phyloP scores from a whole-genome alignment of 1,140 invertebrate species.

The Drosophila nigrodunni region DNA sequence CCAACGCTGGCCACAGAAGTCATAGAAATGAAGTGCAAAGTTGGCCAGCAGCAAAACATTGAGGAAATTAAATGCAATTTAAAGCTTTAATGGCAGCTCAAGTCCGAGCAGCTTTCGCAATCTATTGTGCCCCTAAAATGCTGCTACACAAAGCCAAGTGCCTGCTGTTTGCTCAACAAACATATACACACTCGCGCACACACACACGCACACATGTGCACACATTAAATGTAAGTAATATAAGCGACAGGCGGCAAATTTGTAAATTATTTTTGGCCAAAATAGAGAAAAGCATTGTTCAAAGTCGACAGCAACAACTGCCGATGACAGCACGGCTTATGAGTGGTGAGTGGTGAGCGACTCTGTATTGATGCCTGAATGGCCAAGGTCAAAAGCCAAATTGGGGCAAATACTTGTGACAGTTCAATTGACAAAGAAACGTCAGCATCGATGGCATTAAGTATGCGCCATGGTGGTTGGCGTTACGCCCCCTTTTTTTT shows the following conservation, averaged over 20 bases:
- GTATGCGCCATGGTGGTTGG: constrained; percentile 4
- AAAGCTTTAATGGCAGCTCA: constrained; percentile 48
- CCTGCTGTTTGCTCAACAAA: constrained; percentile 11
- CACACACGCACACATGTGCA: background rate
- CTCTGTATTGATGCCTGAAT: constrained; percentile 28
- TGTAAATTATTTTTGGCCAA: constrained; percentile 51
- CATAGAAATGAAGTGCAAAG: constrained; percentile 74
- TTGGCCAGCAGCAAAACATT: constrained; percentile 41
- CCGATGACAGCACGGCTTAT: constrained; percentile 34
- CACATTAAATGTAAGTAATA: constrained; percentile 29
- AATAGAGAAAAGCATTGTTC: constrained; percentile 36
- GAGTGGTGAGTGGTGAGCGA: background rate
- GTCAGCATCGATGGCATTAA: constrained; percentile 39
- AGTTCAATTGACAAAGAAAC: constrained; percentile 40
- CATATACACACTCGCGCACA: background rate
- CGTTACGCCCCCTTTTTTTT: background rate
- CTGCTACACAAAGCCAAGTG: constrained; percentile 27
- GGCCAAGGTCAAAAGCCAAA: constrained; percentile 60
- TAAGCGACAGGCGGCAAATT: constrained; percentile 40
- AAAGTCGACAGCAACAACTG: constrained; percentile 35
- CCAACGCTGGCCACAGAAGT: constrained; percentile 33
- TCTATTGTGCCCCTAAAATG: constrained; percentile 22
- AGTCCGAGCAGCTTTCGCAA: background rate
- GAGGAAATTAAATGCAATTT: constrained; percentile 51
- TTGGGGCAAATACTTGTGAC: constrained; percentile 28